Percentiles rank a stretch among this genome's conserved stretches.
These are phyloP conservation scores for Agonopterix arenella DNA, from an alignment of 2,888 invertebrate genomes.

Conservation along the genomic window DNA sequence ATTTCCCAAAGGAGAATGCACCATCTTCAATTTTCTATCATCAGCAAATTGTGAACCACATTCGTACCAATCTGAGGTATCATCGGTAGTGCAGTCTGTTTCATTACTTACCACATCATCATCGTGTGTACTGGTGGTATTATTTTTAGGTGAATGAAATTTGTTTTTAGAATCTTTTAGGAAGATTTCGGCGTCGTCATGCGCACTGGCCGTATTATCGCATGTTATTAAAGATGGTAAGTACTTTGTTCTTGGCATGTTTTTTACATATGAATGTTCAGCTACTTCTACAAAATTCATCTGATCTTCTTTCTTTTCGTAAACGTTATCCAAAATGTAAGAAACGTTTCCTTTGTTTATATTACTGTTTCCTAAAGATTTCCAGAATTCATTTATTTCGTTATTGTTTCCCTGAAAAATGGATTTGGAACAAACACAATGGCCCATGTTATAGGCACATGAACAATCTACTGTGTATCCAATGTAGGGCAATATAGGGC, in stretches of 20 bases:
- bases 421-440: constrained; percentile 45
- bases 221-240: neutral
- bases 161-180: constrained; percentile 28
- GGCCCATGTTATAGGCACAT: constrained; percentile 34
- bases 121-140: constrained; percentile 24
- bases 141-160: neutral
- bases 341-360: constrained; percentile 24
- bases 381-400: constrained; percentile 37
- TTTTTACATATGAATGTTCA: no score
- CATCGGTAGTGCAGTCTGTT: constrained; percentile 17
- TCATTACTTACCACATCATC: constrained; percentile 17
- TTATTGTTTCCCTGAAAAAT: constrained; percentile 23
- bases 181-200: constrained; percentile 23
- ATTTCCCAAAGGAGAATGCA: constrained; percentile 13
- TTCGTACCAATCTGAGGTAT: constrained; percentile 24
- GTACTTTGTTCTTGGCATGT: no score
- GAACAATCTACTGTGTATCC: constrained; percentile 49
- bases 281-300: no score
- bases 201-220: constrained; percentile 17
- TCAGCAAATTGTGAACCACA: constrained; percentile 10
- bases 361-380: constrained; percentile 21
- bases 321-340: constrained; percentile 36
- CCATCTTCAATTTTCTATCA: constrained; percentile 17
- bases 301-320: constrained; percentile 7
- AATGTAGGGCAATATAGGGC: constrained; percentile 26